phyloP scores from a whole-genome alignment of 2,888 invertebrate species.

The Ormyrus pomaceus region DNA sequence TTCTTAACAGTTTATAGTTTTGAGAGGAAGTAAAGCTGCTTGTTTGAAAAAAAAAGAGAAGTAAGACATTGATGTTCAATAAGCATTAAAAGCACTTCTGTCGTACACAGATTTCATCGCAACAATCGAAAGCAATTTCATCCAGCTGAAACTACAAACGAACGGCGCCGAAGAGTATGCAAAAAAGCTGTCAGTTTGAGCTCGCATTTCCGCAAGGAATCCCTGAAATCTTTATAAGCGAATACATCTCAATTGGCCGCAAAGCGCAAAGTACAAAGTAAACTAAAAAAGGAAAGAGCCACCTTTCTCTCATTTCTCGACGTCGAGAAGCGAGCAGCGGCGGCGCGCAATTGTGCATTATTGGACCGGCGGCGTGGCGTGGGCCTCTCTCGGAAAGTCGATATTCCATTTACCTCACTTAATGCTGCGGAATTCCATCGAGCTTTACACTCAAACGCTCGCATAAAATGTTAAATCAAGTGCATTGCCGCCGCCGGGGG shows the following conservation, averaged over 20 bases:
- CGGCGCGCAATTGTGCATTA: slow-evolving; percentile 25
- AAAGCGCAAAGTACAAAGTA: not conserved
- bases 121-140: too few species aligned
- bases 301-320: slow-evolving; percentile 4
- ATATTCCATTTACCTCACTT: slow-evolving; percentile 52
- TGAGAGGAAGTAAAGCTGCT: too few species aligned
- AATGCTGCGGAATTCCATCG: slow-evolving; percentile 30
- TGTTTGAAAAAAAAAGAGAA: too few species aligned
- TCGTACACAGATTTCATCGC: too few species aligned
- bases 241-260: slow-evolving; percentile 16
- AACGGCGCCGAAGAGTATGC: too few species aligned
- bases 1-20: too few species aligned
- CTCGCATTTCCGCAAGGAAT: not conserved
- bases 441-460: slow-evolving; percentile 10
- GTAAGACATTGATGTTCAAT: too few species aligned
- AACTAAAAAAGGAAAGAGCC: not conserved
- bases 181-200: not conserved
- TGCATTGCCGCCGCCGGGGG: not conserved
- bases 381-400: slow-evolving; percentile 24
- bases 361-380: not conserved
- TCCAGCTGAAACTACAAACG: too few species aligned
- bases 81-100: too few species aligned
- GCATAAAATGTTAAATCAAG: slow-evolving; percentile 45
- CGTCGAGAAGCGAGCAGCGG: not conserved
- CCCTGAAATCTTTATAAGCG: not conserved